Percentiles rank a stretch among this genome's conserved stretches.
Evolutionary conservation across 2,113 vertebrate species (phyloP).

Genomic region (Oenanthe oenanthe): DNA sequence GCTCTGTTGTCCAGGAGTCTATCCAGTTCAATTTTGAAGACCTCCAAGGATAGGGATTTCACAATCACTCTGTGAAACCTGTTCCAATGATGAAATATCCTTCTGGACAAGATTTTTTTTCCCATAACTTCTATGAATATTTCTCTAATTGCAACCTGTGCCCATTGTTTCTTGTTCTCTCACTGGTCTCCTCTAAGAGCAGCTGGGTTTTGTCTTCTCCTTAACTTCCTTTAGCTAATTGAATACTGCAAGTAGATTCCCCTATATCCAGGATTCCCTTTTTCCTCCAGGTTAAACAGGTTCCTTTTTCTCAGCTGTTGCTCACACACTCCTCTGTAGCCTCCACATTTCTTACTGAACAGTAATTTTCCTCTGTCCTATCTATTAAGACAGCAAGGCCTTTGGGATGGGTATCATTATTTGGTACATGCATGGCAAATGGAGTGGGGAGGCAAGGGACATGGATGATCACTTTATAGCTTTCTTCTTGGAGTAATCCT

Average conservation of each 20-base stretch:
- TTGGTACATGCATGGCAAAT: neutral
- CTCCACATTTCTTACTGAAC: neutral
- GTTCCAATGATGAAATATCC: neutral
- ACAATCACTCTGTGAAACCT: neutral
- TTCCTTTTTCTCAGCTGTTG: neutral
- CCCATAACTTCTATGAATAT: neutral
- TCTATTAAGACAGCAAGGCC: neutral
- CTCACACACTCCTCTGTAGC: neutral
- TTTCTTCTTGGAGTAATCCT: neutral
- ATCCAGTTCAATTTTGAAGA: neutral
- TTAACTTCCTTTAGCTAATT: neutral
- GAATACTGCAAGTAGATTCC: neutral
- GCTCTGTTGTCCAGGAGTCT: neutral
- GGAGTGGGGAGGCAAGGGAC: neutral
- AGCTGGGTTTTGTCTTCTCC: neutral
- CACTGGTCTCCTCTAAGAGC: neutral
- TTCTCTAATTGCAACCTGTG: neutral
- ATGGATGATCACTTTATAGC: neutral
- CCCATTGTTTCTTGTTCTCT: neutral
- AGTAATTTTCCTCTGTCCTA: neutral
- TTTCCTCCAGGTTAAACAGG: neutral
- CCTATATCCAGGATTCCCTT: neutral
- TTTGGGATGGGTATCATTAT: neutral
- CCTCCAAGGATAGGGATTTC: neutral
- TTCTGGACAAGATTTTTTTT: neutral